Percentiles rank a stretch among this genome's conserved stretches.
Evolutionary conservation across 2,113 vertebrate genomes (phyloP).

Genomic region (Orientallactaga bullata): DNA sequence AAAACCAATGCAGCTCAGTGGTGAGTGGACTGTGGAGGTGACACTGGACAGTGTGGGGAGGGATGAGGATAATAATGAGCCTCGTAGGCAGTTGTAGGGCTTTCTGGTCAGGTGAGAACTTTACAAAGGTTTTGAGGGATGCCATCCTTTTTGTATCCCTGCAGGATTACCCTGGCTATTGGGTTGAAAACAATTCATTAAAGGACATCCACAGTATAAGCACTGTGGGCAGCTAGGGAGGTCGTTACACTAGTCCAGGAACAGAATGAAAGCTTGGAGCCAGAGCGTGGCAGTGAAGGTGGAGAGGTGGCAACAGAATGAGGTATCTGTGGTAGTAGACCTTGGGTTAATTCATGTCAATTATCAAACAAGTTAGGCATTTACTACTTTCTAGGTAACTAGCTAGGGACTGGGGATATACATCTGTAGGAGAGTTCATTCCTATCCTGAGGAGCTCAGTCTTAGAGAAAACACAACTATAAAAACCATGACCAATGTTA

Average conservation of each 20-base stretch:
- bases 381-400: constrained; percentile 34
- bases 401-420: neutral
- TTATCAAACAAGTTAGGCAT: neutral
- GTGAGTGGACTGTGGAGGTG: neutral
- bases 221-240: neutral
- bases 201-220: neutral
- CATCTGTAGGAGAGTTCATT: neutral
- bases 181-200: constrained; percentile 8
- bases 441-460: neutral
- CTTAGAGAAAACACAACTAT: neutral
- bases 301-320: neutral
- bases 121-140: neutral
- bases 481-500: neutral
- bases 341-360: neutral
- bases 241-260: neutral
- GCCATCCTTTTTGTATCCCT: constrained; percentile 28
- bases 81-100: neutral
- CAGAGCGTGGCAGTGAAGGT: neutral
- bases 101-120: neutral
- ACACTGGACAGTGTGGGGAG: no score
- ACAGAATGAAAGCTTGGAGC: neutral
- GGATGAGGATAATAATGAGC: neutral
- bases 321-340: neutral
- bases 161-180: neutral
- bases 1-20: neutral